Evolutionary conservation across 2,113 vertebrate species (phyloP).

Genomic region (Sprattus sprattus): DNA sequence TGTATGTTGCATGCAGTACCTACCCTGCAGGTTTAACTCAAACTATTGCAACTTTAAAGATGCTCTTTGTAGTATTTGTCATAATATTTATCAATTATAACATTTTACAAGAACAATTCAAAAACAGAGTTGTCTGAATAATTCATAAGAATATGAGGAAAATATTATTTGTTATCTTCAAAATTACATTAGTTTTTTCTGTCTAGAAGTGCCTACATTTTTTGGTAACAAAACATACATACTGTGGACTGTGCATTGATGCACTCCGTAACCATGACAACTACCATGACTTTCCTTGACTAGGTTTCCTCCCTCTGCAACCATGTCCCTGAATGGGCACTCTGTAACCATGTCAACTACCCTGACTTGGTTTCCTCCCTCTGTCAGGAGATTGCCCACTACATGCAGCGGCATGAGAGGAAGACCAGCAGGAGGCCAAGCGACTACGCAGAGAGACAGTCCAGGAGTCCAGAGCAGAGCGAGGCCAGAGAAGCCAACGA

Average conservation of each 20-base stretch:
- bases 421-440: slow-evolving; percentile 62
- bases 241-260: background rate
- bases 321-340: no score
- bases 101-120: background rate
- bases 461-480: slow-evolving; percentile 56
- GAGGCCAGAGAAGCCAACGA: slow-evolving; percentile 21
- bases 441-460: slow-evolving; percentile 56
- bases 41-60: no score
- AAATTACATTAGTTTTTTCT: no score
- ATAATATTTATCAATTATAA: background rate
- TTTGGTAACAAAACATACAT: background rate
- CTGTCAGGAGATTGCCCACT: slow-evolving; percentile 77
- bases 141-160: background rate
- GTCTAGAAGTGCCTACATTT: background rate
- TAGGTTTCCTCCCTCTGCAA: background rate
- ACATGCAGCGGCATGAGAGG: slow-evolving; percentile 75
- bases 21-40: no score
- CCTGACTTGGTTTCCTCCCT: background rate
- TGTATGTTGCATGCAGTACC: no score
- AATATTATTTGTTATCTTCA: background rate
- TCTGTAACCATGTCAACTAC: background rate
- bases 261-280: background rate
- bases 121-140: background rate
- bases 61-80: no score
- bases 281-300: background rate